Evolutionary conservation across 2,888 invertebrate species (phyloP).

Genomic region (Dolomedes plantarius): DNA sequence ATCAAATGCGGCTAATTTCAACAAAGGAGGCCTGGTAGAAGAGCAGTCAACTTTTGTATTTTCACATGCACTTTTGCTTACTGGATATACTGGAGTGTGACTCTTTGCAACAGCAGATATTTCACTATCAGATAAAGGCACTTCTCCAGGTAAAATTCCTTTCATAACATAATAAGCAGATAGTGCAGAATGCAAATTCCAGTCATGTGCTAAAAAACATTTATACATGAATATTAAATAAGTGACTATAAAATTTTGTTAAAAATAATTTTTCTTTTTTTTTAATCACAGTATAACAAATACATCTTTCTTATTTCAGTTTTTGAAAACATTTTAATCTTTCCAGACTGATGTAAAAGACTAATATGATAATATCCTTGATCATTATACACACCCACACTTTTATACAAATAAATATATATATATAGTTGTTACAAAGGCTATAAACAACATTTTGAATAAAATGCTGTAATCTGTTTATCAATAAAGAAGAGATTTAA

Average conservation of each 20-base stretch:
- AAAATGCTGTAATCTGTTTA: no score
- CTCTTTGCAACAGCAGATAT: conserved; percentile 20
- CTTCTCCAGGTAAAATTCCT: conserved; percentile 70
- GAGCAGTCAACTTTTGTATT: background rate
- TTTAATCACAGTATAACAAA: background rate
- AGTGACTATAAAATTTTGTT: background rate
- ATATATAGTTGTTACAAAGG: no score
- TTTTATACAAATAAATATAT: no score
- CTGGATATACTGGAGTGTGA: conserved; percentile 13
- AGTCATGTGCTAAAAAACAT: conserved; percentile 72
- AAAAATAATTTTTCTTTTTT: background rate
- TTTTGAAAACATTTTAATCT: no score
- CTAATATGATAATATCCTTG: no score
- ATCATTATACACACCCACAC: no score
- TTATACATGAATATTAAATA: background rate
- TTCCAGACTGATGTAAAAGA: no score
- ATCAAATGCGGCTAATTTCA: conserved; percentile 48
- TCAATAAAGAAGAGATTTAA: no score
- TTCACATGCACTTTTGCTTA: background rate
- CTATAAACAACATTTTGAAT: no score
- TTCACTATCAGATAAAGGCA: conserved; percentile 47
- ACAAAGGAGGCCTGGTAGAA: conserved; percentile 37
- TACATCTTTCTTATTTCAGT: background rate
- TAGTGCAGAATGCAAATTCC: conserved; percentile 73
- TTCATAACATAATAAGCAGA: conserved; percentile 74